Conservation (phyloP, 2,797 vertebrate species). For the Coregonus suidteri region DNA sequence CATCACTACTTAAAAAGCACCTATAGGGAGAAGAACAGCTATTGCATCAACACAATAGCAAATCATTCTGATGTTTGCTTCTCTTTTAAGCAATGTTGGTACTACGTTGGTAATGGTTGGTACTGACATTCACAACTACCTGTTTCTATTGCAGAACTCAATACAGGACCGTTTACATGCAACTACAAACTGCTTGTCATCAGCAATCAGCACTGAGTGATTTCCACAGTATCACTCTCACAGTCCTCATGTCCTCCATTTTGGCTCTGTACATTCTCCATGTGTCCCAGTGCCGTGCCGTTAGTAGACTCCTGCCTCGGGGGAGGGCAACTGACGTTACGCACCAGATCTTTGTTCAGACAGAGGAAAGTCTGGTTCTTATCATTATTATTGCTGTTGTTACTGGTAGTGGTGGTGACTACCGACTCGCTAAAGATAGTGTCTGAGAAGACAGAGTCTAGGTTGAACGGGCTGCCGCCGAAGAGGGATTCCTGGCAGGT, state of each 20-base stretch:
- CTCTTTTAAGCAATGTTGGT: background rate
- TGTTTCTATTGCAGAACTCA: conserved; percentile 23
- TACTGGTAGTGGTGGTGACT: conserved; percentile 29
- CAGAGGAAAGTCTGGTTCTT: conserved; percentile 72
- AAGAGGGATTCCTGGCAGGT: conserved; percentile 64
- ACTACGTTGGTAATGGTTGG: background rate
- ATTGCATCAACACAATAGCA: background rate
- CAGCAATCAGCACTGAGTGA: background rate
- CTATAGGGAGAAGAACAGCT: background rate
- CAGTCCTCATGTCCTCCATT: conserved; percentile 4
- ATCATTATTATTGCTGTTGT: conserved; percentile 34
- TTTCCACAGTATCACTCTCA: background rate
- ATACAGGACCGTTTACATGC: conserved; percentile 30
- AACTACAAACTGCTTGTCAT: conserved; percentile 25
- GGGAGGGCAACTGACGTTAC: conserved; percentile 76
- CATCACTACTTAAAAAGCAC: conserved; percentile 17
- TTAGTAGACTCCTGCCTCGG: conserved; percentile 31
- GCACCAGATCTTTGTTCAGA: conserved; percentile 76
- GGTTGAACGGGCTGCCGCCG: conserved; percentile 64
- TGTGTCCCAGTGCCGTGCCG: background rate
- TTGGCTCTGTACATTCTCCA: conserved; percentile 24
- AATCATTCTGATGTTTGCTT: background rate
- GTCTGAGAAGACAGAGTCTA: conserved; percentile 72
- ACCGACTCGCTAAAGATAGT: conserved; percentile 70
- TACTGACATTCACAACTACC: background rate